These are phyloP conservation scores for Ploceus nigricollis DNA, from an alignment of 2,113 vertebrate genomes.

Conservation along the genomic window DNA sequence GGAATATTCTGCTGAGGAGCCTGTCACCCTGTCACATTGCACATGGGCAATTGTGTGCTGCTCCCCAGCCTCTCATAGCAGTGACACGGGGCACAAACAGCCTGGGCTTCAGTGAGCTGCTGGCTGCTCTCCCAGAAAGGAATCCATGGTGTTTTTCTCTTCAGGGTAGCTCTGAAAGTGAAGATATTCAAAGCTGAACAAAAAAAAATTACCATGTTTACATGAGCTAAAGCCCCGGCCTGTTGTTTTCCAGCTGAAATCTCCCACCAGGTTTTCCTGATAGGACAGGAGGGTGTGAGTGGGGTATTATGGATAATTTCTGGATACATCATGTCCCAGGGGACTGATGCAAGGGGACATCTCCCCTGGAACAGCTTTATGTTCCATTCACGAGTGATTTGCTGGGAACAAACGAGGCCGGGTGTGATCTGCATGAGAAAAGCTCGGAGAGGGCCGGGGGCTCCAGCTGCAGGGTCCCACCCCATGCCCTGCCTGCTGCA, in stretches of 20 bases:
- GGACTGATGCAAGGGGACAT: background rate
- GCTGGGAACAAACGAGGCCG: background rate
- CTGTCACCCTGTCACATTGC: background rate
- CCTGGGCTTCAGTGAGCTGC: background rate
- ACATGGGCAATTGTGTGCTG: accelerated
- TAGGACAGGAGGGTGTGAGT: background rate
- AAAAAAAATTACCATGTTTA: background rate
- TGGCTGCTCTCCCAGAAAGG: background rate
- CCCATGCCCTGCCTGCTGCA: background rate
- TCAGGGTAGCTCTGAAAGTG: background rate
- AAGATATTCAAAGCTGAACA: background rate
- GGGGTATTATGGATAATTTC: background rate
- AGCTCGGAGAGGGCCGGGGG: background rate
- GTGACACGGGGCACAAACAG: accelerated
- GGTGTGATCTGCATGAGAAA: slow-evolving; percentile 19
- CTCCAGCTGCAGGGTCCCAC: background rate
- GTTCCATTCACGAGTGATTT: background rate
- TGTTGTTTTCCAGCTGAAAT: background rate
- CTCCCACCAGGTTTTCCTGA: background rate
- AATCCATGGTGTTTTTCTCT: background rate
- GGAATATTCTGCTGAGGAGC: background rate
- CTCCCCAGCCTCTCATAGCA: background rate
- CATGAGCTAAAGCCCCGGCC: background rate
- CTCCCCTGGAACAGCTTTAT: background rate
- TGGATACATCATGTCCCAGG: background rate